phyloP scores from a whole-genome alignment of 1,140 invertebrate species.

The Pristionchus pacificus region DNA sequence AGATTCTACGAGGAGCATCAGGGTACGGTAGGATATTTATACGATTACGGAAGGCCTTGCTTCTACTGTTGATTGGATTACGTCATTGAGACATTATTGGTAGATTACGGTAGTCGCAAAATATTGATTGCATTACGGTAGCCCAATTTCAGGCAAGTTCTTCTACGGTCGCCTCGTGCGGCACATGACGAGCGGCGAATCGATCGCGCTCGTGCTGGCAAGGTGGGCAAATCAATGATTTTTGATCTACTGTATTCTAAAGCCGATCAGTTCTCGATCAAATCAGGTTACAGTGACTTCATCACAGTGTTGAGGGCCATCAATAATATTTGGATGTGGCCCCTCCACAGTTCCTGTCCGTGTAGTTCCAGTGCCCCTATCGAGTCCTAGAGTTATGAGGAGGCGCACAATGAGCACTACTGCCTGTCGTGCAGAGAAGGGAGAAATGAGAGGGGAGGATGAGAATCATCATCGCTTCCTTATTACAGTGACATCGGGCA shows the following conservation, averaged over 20 bases:
- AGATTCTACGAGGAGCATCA: constrained; percentile 24
- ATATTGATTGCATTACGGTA: neutral
- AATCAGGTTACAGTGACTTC: constrained; percentile 2
- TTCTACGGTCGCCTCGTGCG: constrained; percentile 40
- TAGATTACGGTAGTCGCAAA: neutral
- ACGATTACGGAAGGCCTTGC: too few species aligned
- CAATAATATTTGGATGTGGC: too few species aligned
- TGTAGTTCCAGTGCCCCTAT: too few species aligned
- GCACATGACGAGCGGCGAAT: constrained; percentile 31
- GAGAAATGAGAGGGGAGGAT: constrained; percentile 2
- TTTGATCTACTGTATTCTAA: too few species aligned
- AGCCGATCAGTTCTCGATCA: too few species aligned
- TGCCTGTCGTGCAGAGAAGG: neutral
- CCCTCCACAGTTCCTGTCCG: too few species aligned
- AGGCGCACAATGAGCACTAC: neutral
- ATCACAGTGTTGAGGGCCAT: too few species aligned
- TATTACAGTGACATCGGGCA: constrained; percentile 14
- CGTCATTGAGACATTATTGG: neutral
- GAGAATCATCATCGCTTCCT: neutral
- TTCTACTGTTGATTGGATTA: neutral
- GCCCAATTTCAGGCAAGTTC: constrained; percentile 37
- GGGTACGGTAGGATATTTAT: constrained; percentile 17
- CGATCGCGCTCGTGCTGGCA: too few species aligned
- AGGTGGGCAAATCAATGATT: too few species aligned
- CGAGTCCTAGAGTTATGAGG: constrained; percentile 3